phyloP scores from a whole-genome alignment of 2,888 invertebrate species.

The Microctonus aethiopoides region DNA sequence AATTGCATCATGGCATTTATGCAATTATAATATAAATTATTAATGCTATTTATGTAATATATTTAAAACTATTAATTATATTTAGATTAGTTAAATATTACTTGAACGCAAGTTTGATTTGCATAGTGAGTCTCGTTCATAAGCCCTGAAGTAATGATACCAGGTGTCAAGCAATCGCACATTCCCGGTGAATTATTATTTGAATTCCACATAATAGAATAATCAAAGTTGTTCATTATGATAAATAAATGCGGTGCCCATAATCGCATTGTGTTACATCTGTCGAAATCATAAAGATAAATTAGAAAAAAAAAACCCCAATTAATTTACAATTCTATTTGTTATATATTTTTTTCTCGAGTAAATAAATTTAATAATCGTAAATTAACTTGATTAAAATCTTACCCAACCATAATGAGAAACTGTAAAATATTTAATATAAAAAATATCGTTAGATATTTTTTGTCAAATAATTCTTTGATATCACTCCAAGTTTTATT shows the following conservation, averaged over 20 bases:
- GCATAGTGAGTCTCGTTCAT: slow-evolving; percentile 41
- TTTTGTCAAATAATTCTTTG: slow-evolving; percentile 74
- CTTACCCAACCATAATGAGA: slow-evolving; percentile 76
- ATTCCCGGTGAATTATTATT: slow-evolving; percentile 60
- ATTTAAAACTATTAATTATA: slow-evolving; percentile 12
- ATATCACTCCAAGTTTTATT: slow-evolving; percentile 69
- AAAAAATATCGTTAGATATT: slow-evolving; percentile 73
- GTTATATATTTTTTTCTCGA: not conserved
- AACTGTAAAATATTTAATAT: slow-evolving; percentile 76
- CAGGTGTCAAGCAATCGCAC: slow-evolving; percentile 64
- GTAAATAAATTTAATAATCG: not conserved
- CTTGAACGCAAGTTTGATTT: slow-evolving; percentile 45
- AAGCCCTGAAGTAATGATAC: slow-evolving; percentile 39
- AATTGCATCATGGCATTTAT: too few relatives aligned
- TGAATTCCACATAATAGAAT: slow-evolving; percentile 44
- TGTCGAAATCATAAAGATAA: slow-evolving; percentile 46
- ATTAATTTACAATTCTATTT: not conserved
- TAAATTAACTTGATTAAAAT: slow-evolving; percentile 19
- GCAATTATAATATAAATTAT: too few relatives aligned
- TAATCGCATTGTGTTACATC: slow-evolving; percentile 71
- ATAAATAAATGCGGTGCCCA: slow-evolving; percentile 73
- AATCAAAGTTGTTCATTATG: slow-evolving; percentile 70
- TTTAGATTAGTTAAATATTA: slow-evolving; percentile 32
- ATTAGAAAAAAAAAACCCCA: not conserved
- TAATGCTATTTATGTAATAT: not conserved